Base-by-base conservation (phyloP, 2,113 vertebrate species). In the Dipodomys merriami region DNA sequence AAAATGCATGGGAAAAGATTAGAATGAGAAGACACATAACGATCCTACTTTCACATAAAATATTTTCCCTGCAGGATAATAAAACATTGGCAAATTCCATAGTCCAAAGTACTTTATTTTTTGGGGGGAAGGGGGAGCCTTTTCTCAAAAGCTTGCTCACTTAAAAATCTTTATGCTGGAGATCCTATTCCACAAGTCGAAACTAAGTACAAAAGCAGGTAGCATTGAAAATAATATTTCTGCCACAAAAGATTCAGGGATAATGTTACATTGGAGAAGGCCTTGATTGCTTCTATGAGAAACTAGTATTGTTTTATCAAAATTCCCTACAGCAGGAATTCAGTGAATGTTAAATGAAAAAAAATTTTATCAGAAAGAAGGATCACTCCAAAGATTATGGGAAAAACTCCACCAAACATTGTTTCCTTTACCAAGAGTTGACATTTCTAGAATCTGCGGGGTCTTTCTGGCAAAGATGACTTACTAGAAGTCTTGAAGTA, bases 251-350 rank as follows among this genome's bases (percentile, higher is more conserved):
- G 10, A 80, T 81, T 64, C 13, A 57, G 18, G 72, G 12, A 57
- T 73, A 77, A 83, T 77, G 69, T 91, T 96, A 95, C 74, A 94
- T 78, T 81, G 88, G 72, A 90, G 89, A 85, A 90, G 86, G 93
- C 57, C 89, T 68, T 49, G 93, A 91, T 92, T 60, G 18, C 90
- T 95, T 90, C 80, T 74, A 88, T 93, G 86, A 78, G 96, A 86
- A 85, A 15, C 30, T 44, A 91, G 39, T 76, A 76, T 33, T 79
- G 25, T 73, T 94, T 81, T 62, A 93, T 88, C 86, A 46, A 86
- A 82, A 82, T 25, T 35, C 79, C 69, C 71, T 60, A 78, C 81
- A 87, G 82, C 76, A 71, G 33, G 62, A 91, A 88, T 71, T 95
- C 71, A 29, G 85, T 74, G 69, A 80, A 60, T 44, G 15, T 69